A percentile compares a stretch with the other conserved stretches of the same genome.
Evolutionary conservation across 2,797 vertebrate species (phyloP).

Genomic region (Falco biarmicus): DNA sequence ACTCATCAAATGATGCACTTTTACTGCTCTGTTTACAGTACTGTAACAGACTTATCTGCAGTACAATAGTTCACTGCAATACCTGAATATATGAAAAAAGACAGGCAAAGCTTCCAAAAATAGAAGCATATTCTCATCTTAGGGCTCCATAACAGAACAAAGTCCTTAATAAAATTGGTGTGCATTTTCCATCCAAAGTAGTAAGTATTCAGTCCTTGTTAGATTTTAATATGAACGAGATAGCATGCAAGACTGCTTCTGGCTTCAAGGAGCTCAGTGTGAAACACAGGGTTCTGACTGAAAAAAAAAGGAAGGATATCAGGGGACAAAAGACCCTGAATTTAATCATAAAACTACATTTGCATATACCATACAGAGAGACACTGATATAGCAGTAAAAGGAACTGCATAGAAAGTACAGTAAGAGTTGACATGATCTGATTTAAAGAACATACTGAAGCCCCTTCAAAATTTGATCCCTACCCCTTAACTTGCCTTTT

Average conservation of each 20-base stretch:
- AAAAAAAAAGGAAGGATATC: not conserved
- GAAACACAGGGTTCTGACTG: not conserved
- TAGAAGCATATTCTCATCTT: constrained; percentile 9
- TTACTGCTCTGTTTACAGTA: constrained; percentile 46
- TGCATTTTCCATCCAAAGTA: not conserved
- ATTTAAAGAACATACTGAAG: not conserved
- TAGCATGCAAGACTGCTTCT: not conserved
- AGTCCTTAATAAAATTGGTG: not conserved
- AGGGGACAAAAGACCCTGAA: constrained; percentile 7
- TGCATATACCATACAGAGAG: not conserved
- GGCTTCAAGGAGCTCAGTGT: not conserved
- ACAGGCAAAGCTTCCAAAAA: not conserved
- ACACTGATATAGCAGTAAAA: not conserved
- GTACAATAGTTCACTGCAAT: constrained; percentile 31
- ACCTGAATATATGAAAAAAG: not conserved
- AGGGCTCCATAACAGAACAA: not conserved
- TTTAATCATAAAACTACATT: constrained; percentile 16
- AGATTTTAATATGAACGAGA: not conserved
- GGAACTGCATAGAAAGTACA: not conserved
- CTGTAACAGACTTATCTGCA: constrained; percentile 36
- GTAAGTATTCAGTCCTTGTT: not conserved
- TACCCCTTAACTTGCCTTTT: not conserved
- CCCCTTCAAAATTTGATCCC: not conserved
- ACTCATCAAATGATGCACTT: constrained; percentile 56
- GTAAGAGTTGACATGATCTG: not conserved